A percentile compares a stretch with the other conserved stretches of the same genome.
phyloP scores from a whole-genome alignment of 2,113 vertebrate species.

The Prietella phreatophila region DNA sequence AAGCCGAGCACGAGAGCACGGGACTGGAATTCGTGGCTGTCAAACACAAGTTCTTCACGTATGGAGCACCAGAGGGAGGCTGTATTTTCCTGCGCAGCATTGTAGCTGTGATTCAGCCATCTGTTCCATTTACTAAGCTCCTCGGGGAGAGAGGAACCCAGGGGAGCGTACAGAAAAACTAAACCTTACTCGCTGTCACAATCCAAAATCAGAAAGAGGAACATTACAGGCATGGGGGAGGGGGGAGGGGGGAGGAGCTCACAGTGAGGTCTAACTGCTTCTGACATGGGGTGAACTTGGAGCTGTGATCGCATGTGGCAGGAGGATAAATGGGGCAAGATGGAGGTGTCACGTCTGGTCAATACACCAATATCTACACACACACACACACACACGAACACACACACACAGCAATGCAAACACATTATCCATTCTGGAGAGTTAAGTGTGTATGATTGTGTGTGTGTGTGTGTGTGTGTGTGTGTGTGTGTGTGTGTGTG shows the following conservation, averaged over 20 bases:
- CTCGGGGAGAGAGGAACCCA: slow-evolving; percentile 18
- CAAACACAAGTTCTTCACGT: slow-evolving; percentile 4
- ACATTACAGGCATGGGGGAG: not conserved
- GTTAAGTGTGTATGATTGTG: not conserved
- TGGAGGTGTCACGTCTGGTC: slow-evolving; percentile 10
- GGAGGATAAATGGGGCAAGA: slow-evolving; percentile 23
- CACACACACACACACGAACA: slow-evolving; percentile 23
- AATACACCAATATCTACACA: not conserved
- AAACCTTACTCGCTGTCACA: slow-evolving; percentile 8
- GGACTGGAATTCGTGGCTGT: slow-evolving; percentile 1
- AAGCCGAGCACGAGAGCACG: not conserved
- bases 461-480: not conserved
- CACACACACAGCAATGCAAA: slow-evolving; percentile 17
- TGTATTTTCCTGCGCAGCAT: not conserved
- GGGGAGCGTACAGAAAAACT: slow-evolving; percentile 2
- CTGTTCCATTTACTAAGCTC: slow-evolving; percentile 24
- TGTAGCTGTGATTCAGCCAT: slow-evolving; percentile 17
- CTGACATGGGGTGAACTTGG: slow-evolving; percentile 14
- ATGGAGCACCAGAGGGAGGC: not conserved
- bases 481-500: slow-evolving; percentile 26
- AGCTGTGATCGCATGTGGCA: slow-evolving; percentile 31
- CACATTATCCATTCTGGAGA: slow-evolving; percentile 24
- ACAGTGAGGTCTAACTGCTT: not conserved
- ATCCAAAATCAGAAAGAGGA: slow-evolving; percentile 16
- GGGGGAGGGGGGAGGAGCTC: not conserved